These are phyloP conservation scores for Flexamia atlantica DNA, from an alignment of 2,888 invertebrate genomes.

Conservation along the genomic window DNA sequence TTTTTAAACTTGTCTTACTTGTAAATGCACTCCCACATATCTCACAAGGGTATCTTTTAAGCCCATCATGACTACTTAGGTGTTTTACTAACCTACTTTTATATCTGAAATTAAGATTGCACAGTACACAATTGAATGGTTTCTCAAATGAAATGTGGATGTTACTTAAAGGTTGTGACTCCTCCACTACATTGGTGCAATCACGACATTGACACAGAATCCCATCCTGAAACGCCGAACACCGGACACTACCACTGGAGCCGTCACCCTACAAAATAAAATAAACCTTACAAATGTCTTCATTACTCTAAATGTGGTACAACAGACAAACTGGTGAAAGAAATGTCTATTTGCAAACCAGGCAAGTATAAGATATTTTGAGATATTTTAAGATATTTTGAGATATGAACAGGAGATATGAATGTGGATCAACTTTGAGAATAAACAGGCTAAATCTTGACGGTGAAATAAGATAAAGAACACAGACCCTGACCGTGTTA, in stretches of 20 bases:
- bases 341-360: too few relatives aligned
- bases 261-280: too few relatives aligned
- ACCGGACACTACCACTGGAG: background rate
- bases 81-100: background rate
- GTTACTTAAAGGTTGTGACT: background rate
- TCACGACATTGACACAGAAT: background rate
- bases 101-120: background rate
- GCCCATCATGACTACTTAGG: background rate
- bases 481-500: too few relatives aligned
- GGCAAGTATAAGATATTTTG: too few relatives aligned
- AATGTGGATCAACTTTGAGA: too few relatives aligned
- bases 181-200: background rate
- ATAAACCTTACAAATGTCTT: too few relatives aligned
- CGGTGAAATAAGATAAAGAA: too few relatives aligned
- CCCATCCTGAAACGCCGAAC: background rate
- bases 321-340: too few relatives aligned
- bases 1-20: background rate
- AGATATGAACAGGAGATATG: too few relatives aligned
- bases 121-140: background rate
- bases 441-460: too few relatives aligned
- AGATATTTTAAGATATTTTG: too few relatives aligned
- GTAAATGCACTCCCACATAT: background rate
- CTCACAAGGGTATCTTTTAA: background rate
- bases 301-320: too few relatives aligned
- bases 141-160: background rate